phyloP scores from a whole-genome alignment of 2,888 invertebrate genomes.

The Keiferia lycopersicella region DNA sequence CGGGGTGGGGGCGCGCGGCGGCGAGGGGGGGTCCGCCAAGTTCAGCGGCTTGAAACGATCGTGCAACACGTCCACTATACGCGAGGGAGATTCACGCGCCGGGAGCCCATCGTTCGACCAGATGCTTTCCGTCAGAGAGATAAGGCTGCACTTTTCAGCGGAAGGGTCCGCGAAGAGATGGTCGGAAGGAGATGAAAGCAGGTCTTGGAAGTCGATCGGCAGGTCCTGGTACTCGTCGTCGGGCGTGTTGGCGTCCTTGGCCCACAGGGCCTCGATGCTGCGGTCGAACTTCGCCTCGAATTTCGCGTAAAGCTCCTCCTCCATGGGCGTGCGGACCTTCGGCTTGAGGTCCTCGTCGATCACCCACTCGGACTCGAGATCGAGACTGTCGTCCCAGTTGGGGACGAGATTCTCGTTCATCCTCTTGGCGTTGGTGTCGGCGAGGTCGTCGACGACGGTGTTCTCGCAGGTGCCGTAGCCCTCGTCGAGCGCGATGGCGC shows the following conservation, averaged over 20 bases:
- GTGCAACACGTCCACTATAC: conserved; percentile 53
- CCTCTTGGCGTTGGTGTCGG: conserved; percentile 50
- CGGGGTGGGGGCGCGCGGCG: conserved; percentile 45
- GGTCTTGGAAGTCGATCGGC: conserved; percentile 82
- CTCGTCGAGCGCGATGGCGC: conserved; percentile 73
- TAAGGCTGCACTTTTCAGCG: conserved; percentile 59
- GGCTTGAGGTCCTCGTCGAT: conserved; percentile 58
- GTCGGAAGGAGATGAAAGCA: conserved; percentile 81
- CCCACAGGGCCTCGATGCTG: conserved; percentile 86
- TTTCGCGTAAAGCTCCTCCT: conserved; percentile 80
- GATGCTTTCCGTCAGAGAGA: conserved; percentile 63
- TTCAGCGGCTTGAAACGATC: conserved; percentile 58
- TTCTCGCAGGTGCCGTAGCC: conserved; percentile 79
- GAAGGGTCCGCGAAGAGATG: conserved; percentile 69
- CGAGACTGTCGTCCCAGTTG: conserved; percentile 64
- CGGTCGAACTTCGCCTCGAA: conserved; percentile 86
- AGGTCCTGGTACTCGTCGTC: conserved; percentile 82
- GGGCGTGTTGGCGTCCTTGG: conserved; percentile 74
- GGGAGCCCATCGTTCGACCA: conserved; percentile 55
- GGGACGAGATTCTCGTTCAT: conserved; percentile 59
- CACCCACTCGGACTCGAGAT: conserved; percentile 61
- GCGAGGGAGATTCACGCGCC: conserved; percentile 43
- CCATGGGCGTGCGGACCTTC: conserved; percentile 60
- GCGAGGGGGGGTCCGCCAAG: conserved; percentile 48
- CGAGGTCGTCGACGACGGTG: conserved; percentile 67